Evolutionary conservation across 2,888 invertebrate species (phyloP).

Genomic region (Dryomyza anilis): DNA sequence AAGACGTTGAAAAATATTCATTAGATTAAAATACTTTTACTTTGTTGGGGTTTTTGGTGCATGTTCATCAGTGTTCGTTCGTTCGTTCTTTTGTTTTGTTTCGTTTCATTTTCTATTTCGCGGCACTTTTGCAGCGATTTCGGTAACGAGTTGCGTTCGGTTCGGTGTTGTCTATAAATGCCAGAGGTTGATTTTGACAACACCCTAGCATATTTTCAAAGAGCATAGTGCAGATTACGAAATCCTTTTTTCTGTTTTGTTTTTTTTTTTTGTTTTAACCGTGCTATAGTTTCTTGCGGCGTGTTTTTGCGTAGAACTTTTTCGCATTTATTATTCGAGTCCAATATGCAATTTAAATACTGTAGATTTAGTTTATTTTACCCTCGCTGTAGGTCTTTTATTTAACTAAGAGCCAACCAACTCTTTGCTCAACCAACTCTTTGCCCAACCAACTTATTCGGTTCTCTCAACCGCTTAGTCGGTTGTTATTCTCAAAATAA

Average conservation of each 20-base stretch:
- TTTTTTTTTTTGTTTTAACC: too few species aligned
- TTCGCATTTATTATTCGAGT: conserved; percentile 32
- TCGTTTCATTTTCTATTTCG: not conserved
- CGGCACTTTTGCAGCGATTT: too few species aligned
- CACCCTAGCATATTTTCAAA: not conserved
- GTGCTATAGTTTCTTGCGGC: too few species aligned
- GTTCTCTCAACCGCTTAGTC: too few species aligned
- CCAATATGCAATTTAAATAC: conserved; percentile 32
- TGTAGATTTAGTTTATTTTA: too few species aligned
- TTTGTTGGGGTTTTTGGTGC: not conserved
- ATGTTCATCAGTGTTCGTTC: not conserved
- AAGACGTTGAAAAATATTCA: conserved; percentile 36
- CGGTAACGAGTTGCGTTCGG: too few species aligned
- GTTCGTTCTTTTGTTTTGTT: not conserved
- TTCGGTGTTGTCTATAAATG: conserved; percentile 2
- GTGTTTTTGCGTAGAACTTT: conserved; percentile 26
- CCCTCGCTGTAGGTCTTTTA: too few species aligned
- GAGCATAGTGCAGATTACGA: not conserved
- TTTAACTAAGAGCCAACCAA: too few species aligned
- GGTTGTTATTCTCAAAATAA: too few species aligned
- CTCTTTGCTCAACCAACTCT: too few species aligned
- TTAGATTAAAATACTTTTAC: conserved; percentile 32
- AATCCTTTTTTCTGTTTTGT: not conserved
- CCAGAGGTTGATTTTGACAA: conserved; percentile 2
- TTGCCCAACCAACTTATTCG: too few species aligned